Percentiles rank a stretch among this genome's conserved stretches.
Evolutionary conservation across 1,140 invertebrate genomes (phyloP).

Genomic region (Drosophila athabasca): DNA sequence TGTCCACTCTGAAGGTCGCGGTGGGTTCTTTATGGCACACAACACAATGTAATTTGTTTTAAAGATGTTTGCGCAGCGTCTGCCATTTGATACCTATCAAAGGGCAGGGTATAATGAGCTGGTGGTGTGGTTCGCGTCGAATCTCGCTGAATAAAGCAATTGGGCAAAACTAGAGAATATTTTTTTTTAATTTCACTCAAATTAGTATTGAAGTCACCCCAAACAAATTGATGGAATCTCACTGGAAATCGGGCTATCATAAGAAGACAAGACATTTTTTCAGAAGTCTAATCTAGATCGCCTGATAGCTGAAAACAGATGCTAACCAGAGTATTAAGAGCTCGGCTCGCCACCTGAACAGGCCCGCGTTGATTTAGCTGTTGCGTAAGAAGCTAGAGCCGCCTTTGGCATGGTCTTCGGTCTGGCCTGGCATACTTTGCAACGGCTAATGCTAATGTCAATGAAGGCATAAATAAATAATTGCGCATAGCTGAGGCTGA

Average conservation of each 20-base stretch:
- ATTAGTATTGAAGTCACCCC: no score
- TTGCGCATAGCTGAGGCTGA: conserved; percentile 56
- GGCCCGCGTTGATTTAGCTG: conserved; percentile 30
- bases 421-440: conserved; percentile 54
- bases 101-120: conserved; percentile 19
- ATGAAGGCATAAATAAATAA: conserved; percentile 83
- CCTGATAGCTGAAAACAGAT: no score
- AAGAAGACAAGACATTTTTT: no score
- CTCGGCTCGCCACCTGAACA: neutral
- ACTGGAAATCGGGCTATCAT: no score
- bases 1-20: conserved; percentile 68
- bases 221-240: no score
- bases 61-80: conserved; percentile 37
- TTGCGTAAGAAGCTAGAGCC: conserved; percentile 47
- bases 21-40: conserved; percentile 57
- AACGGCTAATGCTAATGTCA: conserved; percentile 74
- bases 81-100: conserved; percentile 38
- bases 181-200: no score
- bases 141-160: no score
- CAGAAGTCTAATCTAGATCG: no score
- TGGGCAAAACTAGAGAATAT: no score
- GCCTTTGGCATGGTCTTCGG: conserved; percentile 48
- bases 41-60: conserved; percentile 48
- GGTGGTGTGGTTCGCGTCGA: no score
- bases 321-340: no score